These are phyloP conservation scores for Calameuta pallipes DNA, from an alignment of 2,888 invertebrate genomes.

Conservation along the genomic window DNA sequence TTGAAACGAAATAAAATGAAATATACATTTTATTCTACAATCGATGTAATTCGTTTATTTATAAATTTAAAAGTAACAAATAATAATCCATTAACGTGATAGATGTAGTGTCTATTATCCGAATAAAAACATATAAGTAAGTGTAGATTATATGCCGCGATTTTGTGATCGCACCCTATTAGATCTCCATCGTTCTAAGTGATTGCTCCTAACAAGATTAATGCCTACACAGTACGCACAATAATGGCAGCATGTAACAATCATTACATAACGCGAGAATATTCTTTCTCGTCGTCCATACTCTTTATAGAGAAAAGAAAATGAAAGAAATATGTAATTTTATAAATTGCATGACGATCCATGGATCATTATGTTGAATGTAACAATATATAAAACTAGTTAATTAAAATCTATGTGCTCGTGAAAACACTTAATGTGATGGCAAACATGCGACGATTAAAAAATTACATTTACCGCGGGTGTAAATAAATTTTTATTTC, in stretches of 20 bases:
- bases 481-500: neutral
- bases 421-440: neutral
- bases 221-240: neutral
- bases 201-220: neutral
- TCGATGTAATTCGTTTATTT: conserved; percentile 9
- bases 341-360: neutral
- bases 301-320: neutral
- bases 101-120: neutral
- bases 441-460: neutral
- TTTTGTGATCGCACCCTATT: neutral
- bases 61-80: conserved; percentile 13
- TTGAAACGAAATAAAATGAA: neutral
- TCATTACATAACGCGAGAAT: neutral
- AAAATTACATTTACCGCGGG: neutral
- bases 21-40: conserved; percentile 6
- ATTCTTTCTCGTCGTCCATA: neutral
- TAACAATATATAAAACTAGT: conserved; percentile 24
- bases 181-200: neutral
- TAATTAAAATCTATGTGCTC: conserved; percentile 17
- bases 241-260: neutral
- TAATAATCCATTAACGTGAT: neutral
- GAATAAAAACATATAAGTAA: neutral
- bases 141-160: neutral
- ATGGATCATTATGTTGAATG: conserved; percentile 6
- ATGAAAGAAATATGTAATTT: neutral